Percentiles rank a stretch among this genome's conserved stretches.
These are phyloP conservation scores for Progne subis DNA, from an alignment of 2,113 vertebrate genomes.

Conservation along the genomic window DNA sequence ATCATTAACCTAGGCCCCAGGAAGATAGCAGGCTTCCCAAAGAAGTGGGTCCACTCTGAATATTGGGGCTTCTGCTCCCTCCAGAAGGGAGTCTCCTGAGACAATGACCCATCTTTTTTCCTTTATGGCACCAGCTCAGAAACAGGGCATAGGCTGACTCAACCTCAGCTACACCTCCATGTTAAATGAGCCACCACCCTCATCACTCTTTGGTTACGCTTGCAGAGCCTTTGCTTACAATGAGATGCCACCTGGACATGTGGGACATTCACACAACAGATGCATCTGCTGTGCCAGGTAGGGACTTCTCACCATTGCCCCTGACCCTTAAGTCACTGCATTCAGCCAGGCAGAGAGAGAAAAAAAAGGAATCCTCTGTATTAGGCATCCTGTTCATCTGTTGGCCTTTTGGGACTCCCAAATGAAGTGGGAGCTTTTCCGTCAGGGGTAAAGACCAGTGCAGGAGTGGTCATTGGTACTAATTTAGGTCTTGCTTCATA, in stretches of 20 bases:
- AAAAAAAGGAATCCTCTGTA: neutral
- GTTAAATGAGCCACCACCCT: fast-evolving
- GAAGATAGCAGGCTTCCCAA: neutral
- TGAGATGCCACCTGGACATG: fast-evolving
- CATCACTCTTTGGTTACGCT: fast-evolving
- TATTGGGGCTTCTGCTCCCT: neutral
- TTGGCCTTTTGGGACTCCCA: too few species aligned
- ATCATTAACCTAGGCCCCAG: neutral
- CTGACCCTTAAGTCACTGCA: neutral
- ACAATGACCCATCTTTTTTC: neutral
- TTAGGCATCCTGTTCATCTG: neutral
- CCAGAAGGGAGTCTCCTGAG: neutral
- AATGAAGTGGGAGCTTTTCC: fast-evolving
- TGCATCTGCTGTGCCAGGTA: neutral
- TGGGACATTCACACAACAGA: neutral
- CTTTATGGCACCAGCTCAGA: neutral
- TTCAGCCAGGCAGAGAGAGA: neutral
- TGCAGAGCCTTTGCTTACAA: neutral
- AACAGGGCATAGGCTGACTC: too few species aligned
- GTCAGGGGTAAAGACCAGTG: neutral
- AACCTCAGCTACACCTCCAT: neutral
- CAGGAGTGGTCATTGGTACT: neutral
- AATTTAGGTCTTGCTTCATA: neutral
- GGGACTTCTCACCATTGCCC: neutral
- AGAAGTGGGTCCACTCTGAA: neutral